These are phyloP conservation scores for Rhombomys opimus DNA, from an alignment of 2,113 vertebrate genomes.

Conservation along the genomic window DNA sequence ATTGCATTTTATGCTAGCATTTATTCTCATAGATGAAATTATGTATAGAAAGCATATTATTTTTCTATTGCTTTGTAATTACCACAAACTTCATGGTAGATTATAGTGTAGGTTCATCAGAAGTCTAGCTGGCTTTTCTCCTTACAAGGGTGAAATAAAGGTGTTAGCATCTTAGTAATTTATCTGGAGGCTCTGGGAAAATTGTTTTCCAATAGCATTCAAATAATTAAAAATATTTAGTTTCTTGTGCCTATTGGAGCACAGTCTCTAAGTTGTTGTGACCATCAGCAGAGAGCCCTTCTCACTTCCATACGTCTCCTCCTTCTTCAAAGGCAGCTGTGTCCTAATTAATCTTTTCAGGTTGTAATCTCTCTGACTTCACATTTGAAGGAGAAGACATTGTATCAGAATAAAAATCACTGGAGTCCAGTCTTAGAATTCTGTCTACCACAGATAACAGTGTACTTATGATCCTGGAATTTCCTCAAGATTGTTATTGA, in stretches of 20 bases:
- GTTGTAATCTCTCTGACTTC: neutral
- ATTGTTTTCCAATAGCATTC: neutral
- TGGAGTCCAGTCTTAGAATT: slow-evolving; percentile 30
- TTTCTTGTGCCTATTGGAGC: neutral
- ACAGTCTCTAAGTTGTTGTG: slow-evolving; percentile 26
- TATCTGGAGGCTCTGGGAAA: neutral
- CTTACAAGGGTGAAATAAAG: slow-evolving; percentile 35
- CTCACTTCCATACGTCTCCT: neutral
- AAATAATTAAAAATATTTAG: slow-evolving; percentile 12
- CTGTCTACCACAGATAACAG: neutral
- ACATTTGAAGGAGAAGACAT: neutral
- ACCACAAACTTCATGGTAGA: neutral
- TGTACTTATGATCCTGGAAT: neutral
- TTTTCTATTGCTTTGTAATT: slow-evolving; percentile 50
- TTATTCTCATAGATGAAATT: slow-evolving; percentile 5
- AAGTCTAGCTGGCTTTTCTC: slow-evolving; percentile 8
- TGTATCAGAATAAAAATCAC: neutral
- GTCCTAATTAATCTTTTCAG: neutral
- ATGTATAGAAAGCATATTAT: neutral
- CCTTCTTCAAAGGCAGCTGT: neutral
- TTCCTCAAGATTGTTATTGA: slow-evolving; percentile 7
- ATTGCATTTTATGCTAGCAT: neutral
- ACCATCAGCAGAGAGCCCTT: neutral
- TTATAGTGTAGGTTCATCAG: neutral
- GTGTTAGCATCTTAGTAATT: neutral